phyloP scores from a whole-genome alignment of 2,888 invertebrate genomes.

The Neoascia interrupta region DNA sequence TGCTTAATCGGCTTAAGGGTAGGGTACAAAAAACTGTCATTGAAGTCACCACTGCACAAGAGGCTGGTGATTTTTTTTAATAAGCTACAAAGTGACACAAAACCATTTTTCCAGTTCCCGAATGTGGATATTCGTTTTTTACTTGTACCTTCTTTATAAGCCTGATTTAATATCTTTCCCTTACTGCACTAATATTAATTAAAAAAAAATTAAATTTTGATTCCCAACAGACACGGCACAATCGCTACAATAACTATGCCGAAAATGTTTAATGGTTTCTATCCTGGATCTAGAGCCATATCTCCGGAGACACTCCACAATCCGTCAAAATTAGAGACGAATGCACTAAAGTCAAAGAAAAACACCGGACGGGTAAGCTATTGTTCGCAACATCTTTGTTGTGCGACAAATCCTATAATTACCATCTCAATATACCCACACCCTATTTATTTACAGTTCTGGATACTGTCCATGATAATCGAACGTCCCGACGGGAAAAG shows the following conservation, averaged over 20 bases:
- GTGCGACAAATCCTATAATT: too few relatives aligned
- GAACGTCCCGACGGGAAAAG: conserved; percentile 75
- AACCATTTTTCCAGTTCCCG: too few relatives aligned
- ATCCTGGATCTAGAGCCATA: conserved; percentile 70
- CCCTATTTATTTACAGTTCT: conserved; percentile 74
- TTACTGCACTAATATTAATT: neutral
- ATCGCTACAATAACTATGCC: conserved; percentile 73
- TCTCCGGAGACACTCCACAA: conserved; percentile 75
- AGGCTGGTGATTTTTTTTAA: too few relatives aligned
- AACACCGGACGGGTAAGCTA: conserved; percentile 74
- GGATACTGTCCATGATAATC: conserved; percentile 78
- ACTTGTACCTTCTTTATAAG: neutral
- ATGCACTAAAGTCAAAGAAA: conserved; percentile 71
- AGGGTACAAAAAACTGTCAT: too few relatives aligned
- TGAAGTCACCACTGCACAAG: too few relatives aligned
- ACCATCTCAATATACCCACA: too few relatives aligned
- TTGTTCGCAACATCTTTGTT: too few relatives aligned
- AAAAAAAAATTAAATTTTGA: neutral
- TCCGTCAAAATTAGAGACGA: conserved; percentile 72
- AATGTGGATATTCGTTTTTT: too few relatives aligned
- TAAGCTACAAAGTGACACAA: too few relatives aligned
- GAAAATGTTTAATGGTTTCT: conserved; percentile 72
- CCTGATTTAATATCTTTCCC: neutral
- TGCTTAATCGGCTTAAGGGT: too few relatives aligned
- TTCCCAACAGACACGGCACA: conserved; percentile 13